A percentile compares a stretch with the other conserved stretches of the same genome.
Conservation (phyloP, 2,113 vertebrate genomes). For the Grammomys dolichurus region DNA sequence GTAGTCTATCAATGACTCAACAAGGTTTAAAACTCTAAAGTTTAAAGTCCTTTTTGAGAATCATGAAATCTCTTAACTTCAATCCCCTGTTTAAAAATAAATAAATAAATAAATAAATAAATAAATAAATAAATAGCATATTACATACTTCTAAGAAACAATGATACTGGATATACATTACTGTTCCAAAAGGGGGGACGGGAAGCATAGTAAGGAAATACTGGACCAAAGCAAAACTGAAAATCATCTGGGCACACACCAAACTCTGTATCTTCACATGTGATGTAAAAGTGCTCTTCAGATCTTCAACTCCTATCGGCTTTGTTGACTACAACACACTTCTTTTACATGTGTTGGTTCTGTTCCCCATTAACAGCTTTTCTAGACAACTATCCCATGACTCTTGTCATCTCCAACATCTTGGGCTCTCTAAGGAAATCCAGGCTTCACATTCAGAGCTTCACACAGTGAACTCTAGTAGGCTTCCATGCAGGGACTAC, state of each 20-base stretch:
- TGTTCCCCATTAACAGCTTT: neutral
- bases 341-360: neutral
- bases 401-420: neutral
- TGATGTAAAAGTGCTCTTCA: neutral
- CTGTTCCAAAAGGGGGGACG: neutral
- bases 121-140: neutral
- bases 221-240: neutral
- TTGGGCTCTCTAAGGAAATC: neutral
- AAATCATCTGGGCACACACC: neutral
- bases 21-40: neutral
- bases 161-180: neutral
- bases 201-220: neutral
- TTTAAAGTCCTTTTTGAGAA: neutral
- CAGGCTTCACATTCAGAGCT: neutral
- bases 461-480: neutral
- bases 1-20: neutral
- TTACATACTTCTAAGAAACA: neutral
- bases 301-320: neutral
- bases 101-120: too few species aligned
- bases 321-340: neutral
- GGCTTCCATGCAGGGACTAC: neutral
- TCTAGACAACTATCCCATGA: neutral
- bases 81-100: neutral
- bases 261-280: neutral
- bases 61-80: neutral